These are phyloP conservation scores for Ostrea edulis DNA, from an alignment of 1,140 invertebrate genomes.

Conservation along the genomic window DNA sequence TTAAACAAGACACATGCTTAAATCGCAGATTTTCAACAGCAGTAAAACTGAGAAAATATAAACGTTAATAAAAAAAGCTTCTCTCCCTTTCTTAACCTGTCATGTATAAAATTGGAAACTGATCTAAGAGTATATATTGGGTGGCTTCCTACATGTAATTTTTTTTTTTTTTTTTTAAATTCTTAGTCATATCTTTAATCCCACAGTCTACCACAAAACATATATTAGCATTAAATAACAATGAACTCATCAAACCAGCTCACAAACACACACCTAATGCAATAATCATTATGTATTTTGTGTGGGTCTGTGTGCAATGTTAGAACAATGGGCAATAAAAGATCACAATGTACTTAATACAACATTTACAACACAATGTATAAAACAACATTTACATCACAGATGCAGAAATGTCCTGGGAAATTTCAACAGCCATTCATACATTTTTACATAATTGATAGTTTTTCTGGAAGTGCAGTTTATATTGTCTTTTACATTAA, in stretches of 20 bases:
- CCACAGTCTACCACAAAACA: not conserved
- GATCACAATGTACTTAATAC: too few relatives aligned
- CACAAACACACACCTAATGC: not conserved
- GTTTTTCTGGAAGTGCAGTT: not conserved
- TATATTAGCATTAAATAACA: not conserved
- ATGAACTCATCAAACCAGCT: not conserved
- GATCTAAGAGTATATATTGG: not conserved
- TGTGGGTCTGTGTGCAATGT: not conserved
- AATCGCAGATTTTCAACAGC: not conserved
- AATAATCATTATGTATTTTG: not conserved
- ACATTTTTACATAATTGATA: not conserved
- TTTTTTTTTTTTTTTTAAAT: not conserved
- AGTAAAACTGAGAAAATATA: not conserved
- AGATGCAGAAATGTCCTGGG: not conserved
- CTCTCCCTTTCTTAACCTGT: not conserved
- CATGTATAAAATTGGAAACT: not conserved
- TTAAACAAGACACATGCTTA: not conserved
- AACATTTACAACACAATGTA: too few relatives aligned
- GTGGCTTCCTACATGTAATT: not conserved
- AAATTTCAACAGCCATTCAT: not conserved
- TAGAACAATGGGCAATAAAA: too few relatives aligned
- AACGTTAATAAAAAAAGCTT: not conserved
- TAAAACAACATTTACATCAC: not conserved
- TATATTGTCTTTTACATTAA: too few relatives aligned
- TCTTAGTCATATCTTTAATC: not conserved